Evolutionary conservation across 2,888 invertebrate genomes (phyloP).

Genomic region (Syrista parreyssii): DNA sequence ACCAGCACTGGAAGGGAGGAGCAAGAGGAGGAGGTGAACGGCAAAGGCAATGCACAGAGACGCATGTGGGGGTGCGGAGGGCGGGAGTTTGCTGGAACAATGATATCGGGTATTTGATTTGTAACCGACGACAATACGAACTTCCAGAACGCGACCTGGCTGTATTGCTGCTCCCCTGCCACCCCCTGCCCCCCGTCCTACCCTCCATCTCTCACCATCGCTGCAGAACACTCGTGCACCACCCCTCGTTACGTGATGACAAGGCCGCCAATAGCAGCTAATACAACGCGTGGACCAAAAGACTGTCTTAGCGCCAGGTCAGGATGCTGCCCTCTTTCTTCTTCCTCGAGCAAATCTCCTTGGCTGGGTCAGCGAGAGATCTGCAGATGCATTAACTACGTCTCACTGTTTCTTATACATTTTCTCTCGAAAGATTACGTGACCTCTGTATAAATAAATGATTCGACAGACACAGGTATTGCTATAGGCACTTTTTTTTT

Average conservation of each 20-base stretch:
- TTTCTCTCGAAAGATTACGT: not conserved
- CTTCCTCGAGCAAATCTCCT: not conserved
- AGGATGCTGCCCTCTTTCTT: not conserved
- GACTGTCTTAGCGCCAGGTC: not conserved
- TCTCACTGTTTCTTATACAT: not conserved
- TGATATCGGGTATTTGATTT: slow-evolving; percentile 66
- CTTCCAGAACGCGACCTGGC: slow-evolving; percentile 37
- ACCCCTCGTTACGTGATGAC: not conserved
- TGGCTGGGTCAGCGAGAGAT: not conserved
- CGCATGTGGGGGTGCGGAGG: not conserved
- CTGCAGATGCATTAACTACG: not conserved
- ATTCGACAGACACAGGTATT: not conserved
- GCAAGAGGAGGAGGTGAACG: not conserved
- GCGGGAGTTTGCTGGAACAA: slow-evolving; percentile 54
- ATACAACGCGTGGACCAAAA: not conserved
- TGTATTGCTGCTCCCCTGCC: not conserved
- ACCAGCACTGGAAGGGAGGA: not conserved
- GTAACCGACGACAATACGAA: slow-evolving; percentile 65
- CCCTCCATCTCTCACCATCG: no score
- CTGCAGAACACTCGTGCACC: not conserved
- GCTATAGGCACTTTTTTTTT: not conserved
- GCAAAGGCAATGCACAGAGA: not conserved
- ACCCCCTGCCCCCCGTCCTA: not conserved
- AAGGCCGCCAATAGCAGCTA: not conserved
- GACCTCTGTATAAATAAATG: not conserved